These are phyloP conservation scores for Eptesicus fuscus DNA, from an alignment of 2,113 vertebrate species.

Conservation along the genomic window DNA sequence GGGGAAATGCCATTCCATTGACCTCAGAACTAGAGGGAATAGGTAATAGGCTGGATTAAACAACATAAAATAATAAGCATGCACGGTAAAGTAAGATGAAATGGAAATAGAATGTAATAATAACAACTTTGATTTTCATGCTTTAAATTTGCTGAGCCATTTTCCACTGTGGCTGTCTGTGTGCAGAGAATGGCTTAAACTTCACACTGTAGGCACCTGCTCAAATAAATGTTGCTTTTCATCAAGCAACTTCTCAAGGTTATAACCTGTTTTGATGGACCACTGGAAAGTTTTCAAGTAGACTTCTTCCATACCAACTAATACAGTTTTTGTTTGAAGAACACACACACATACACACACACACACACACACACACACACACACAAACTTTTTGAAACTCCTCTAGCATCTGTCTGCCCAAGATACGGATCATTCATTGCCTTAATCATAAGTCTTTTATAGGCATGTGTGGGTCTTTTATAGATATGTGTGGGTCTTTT, in stretches of 20 bases:
- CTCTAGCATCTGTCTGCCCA: not conserved
- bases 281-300: constrained; percentile 3
- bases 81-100: not conserved
- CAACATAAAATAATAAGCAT: constrained; percentile 42
- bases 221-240: constrained; percentile 16
- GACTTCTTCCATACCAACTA: not conserved
- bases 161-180: not conserved
- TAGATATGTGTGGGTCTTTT: not conserved
- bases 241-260: not conserved
- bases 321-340: not conserved
- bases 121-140: constrained; percentile 2
- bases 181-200: not conserved
- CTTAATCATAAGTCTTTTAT: not conserved
- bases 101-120: constrained; percentile 24
- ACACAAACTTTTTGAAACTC: not conserved
- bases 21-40: not conserved
- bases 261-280: not conserved
- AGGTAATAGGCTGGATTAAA: constrained; percentile 19
- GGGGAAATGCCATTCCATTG: constrained; percentile 48
- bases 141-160: not conserved
- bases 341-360: not conserved
- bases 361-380: not conserved
- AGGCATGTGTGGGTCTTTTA: not conserved
- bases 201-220: not conserved
- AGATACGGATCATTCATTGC: not conserved